Evolutionary conservation across 2,888 invertebrate genomes (phyloP), one percentile per base, ranked within the genome.

Genomic region (Priocnemis perturbator): DNA sequence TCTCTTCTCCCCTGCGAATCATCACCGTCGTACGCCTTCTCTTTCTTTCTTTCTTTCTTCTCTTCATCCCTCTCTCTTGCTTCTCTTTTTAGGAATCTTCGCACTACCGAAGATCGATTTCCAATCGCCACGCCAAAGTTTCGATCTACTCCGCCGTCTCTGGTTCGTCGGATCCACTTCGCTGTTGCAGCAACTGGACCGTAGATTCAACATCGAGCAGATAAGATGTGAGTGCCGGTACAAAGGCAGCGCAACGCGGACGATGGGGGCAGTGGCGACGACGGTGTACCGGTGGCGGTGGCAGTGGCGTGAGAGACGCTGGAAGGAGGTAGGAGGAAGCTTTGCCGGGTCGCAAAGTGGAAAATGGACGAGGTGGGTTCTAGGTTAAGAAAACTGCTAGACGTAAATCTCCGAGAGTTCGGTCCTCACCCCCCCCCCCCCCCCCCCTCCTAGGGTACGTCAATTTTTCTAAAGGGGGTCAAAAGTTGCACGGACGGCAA

Each of bases 361-460:
- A 75, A 73, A 74, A 70, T 70, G 68, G 69, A 66, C 66, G 64
- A 67, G 63, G 55, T 68, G 50, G 61, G 62, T 62, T 57, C 47
- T 57, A 56, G 67, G 67, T 71, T 73, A 67, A 67, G 72, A 79
- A 75, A 74, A 69, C 48, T 59, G 63, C 52, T 45, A 48, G 26
- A 19, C 50, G 55, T 58, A 50, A 53, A 67, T 64, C 55, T 64
- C 26, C 37, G 11, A 9, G 26, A 50, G 61, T 20, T 47, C 52
- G 47, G 20, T 56, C 45, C 55, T 45, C 60, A 26, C 26, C 26
- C 26, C 37, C 37, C 37, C 1, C 1, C 37, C 37, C 14, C 11
- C 7, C 37, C 7, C 14, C 14, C 37, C 4, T 9, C 1, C 7
- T 11, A 9, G 37, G 47, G 60, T 57, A 64, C 37, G 52, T 64